phyloP scores from a whole-genome alignment of 2,888 invertebrate genomes.

The Geophilus truncorum region DNA sequence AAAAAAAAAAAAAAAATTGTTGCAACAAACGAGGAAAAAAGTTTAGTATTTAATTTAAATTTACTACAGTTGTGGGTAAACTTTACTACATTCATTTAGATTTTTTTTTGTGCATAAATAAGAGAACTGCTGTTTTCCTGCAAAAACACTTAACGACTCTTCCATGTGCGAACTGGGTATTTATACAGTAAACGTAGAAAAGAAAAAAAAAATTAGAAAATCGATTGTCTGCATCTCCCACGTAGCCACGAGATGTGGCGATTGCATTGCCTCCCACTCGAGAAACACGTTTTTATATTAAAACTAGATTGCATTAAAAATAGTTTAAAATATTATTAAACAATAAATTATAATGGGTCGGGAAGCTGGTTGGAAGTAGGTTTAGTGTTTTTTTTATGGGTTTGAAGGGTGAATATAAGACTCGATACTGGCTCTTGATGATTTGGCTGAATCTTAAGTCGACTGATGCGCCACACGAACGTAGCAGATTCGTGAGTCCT shows the following conservation, averaged over 20 bases:
- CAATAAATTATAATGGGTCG: neutral
- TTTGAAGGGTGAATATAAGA: slow-evolving; percentile 2
- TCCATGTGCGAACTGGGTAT: neutral
- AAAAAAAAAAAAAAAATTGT: neutral
- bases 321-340: neutral
- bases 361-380: neutral
- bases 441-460: neutral
- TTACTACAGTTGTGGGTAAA: neutral
- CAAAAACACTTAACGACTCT: neutral
- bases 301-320: neutral
- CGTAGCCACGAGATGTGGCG: neutral
- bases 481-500: neutral
- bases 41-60: neutral
- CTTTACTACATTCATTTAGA: neutral
- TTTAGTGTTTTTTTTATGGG: neutral
- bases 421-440: neutral
- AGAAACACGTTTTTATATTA: neutral
- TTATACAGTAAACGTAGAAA: neutral
- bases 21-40: too few species aligned
- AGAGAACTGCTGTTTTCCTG: neutral
- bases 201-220: neutral
- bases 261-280: neutral
- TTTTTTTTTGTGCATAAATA: neutral
- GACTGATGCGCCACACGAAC: neutral
- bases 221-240: slow-evolving; percentile 1